Evolutionary conservation across 2,888 invertebrate genomes (phyloP), one percentile per base, ranked within the genome.

Genomic region (Nipponacmea schrenckii): DNA sequence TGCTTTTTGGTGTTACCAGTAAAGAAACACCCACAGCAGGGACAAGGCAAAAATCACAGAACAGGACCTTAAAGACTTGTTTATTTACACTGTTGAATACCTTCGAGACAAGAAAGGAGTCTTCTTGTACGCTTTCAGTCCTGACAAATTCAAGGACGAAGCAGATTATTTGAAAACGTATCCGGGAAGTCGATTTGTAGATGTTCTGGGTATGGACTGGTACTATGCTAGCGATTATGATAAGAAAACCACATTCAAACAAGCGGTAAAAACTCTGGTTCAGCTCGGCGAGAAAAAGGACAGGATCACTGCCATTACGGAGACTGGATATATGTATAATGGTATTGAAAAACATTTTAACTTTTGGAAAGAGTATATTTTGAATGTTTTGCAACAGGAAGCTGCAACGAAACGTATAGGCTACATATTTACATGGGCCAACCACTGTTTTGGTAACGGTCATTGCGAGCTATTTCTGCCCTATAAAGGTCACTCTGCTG

Each of bases 301-400:
- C 24, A 78, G 76, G 70, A 62, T 76, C 2, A 72, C 78, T 1
- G 78, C 78, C n/a, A 39, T 78, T 31, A 76, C 75, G 15, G 78
- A 78, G 69, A 50, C 75, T 1, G 78, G 76, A 8, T 65, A 73
- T 62, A 66, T 44, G n/a, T 64, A 70, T 2, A 68, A 72, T 17
- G 74, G 73, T 14, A n/a, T 78, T 1, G 62, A 72, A 14, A 68
- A 48, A 0, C 74, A 74, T 45, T 72, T 68, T 20, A 64, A 69
- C 24, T 76, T 75, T 48, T 75, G 76, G 75, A 69, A 48, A 4
- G 76, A 78, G 10, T 72, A 74, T 39, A 70, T 78, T 8, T 46
- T 78, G 39, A 15, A 50, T 15, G 70, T 72, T 0, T 66, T 78
- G 31, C 72, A 74, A 44, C 27, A 45, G 20, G 70, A 65, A 12